phyloP scores from a whole-genome alignment of 1,140 invertebrate species.

The Drosophila ironensis region DNA sequence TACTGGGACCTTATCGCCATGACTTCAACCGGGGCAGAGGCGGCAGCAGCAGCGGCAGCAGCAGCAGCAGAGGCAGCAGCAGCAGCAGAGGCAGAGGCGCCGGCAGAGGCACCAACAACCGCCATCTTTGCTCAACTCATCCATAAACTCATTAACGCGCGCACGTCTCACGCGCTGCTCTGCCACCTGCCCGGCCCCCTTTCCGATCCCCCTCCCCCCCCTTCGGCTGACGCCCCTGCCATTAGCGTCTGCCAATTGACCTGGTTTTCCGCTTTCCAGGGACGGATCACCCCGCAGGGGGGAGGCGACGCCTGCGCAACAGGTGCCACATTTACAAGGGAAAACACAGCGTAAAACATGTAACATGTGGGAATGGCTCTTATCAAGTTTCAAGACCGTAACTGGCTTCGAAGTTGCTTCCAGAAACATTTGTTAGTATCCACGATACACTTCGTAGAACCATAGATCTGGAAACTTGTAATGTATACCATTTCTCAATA shows the following conservation, averaged over 20 bases:
- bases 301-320: conserved; percentile 1
- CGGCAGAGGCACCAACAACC: not conserved
- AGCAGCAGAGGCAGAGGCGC: not conserved
- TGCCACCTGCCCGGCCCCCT: not conserved
- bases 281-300: not conserved
- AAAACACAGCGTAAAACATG: not conserved
- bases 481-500: too few relatives aligned
- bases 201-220: not conserved
- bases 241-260: conserved; percentile 53
- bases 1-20: conserved; percentile 7
- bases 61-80: not conserved
- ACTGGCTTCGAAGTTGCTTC: too few relatives aligned
- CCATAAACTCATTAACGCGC: conserved; percentile 68
- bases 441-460: too few relatives aligned
- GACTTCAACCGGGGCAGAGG: not conserved
- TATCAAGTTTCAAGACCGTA: too few relatives aligned
- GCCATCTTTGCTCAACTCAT: conserved; percentile 66
- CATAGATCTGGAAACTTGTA: too few relatives aligned
- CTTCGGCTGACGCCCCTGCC: not conserved
- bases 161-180: conserved; percentile 54
- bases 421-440: too few relatives aligned
- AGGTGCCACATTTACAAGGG: not conserved
- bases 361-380: too few relatives aligned
- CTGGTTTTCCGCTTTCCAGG: conserved; percentile 22
- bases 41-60: not conserved